These are phyloP conservation scores for Brenthis ino DNA, from an alignment of 2,888 invertebrate species.

Conservation along the genomic window DNA sequence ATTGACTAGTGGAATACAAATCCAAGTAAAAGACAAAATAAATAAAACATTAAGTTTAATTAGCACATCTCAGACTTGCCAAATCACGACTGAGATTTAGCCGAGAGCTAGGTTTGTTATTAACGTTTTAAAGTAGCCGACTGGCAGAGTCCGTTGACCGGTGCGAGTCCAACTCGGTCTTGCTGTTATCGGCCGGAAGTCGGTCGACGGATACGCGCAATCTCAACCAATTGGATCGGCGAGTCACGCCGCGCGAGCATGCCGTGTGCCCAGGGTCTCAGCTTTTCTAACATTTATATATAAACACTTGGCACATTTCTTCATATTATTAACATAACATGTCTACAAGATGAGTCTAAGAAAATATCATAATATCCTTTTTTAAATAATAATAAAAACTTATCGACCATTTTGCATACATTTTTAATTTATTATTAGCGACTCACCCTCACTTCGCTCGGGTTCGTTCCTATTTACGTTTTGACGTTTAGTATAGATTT, in stretches of 20 bases:
- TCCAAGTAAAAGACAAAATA: not conserved
- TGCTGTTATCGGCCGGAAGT: conserved; percentile 79
- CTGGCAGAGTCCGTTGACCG: conserved; percentile 70
- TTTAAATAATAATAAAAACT: too few species aligned
- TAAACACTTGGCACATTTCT: conserved; percentile 20
- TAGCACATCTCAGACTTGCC: conserved; percentile 10
- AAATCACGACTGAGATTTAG: conserved; percentile 24
- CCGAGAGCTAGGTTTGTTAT: conserved; percentile 29
- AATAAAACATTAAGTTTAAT: not conserved
- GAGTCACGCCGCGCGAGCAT: conserved; percentile 75
- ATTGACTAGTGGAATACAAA: not conserved
- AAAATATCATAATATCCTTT: not conserved
- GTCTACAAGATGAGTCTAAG: not conserved
- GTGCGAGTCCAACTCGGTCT: conserved; percentile 59
- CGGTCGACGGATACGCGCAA: conserved; percentile 76
- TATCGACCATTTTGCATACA: too few species aligned
- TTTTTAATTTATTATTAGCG: too few species aligned
- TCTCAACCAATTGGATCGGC: conserved; percentile 78
- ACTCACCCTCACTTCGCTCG: too few species aligned
- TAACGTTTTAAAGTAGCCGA: conserved; percentile 32
- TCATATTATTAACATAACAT: not conserved
- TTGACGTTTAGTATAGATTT: too few species aligned
- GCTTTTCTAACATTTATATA: conserved; percentile 45
- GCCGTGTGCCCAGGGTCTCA: conserved; percentile 52
- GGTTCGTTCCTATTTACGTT: too few species aligned